Conservation (phyloP, 2,113 vertebrate genomes). For the Cephalopterus ornatus region DNA sequence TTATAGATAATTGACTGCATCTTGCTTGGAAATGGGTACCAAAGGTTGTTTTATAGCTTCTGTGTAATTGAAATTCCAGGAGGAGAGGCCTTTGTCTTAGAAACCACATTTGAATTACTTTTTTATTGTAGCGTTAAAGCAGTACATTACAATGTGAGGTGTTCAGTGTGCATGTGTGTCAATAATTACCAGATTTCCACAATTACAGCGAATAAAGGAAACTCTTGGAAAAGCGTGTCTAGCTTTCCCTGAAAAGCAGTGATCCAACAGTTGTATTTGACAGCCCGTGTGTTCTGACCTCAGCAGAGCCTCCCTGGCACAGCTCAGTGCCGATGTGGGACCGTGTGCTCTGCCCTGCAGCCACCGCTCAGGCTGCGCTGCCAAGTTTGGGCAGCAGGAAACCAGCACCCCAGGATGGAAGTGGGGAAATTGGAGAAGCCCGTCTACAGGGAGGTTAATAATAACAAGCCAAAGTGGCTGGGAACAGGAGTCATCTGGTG, state of each 20-base stretch:
- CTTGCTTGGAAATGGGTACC: slow-evolving; percentile 37
- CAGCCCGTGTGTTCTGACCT: background rate
- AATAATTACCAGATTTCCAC: slow-evolving; percentile 46
- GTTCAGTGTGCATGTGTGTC: slow-evolving; percentile 49
- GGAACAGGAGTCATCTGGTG: background rate
- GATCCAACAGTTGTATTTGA: background rate
- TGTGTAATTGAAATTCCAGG: slow-evolving; percentile 13
- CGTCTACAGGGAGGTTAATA: background rate
- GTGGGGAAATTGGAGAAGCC: background rate
- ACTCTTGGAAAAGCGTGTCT: background rate
- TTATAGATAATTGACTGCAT: slow-evolving; percentile 46
- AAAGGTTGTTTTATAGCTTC: slow-evolving; percentile 26
- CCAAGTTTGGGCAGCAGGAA: background rate
- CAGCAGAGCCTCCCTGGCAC: accelerated
- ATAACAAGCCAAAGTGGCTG: background rate
- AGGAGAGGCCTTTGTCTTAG: slow-evolving; percentile 31
- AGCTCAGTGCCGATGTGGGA: background rate
- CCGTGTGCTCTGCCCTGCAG: background rate
- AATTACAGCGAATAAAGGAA: slow-evolving; percentile 27
- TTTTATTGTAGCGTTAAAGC: background rate
- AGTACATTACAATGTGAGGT: background rate
- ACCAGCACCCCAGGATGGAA: background rate
- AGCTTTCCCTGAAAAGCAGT: background rate
- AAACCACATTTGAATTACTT: slow-evolving; percentile 9
- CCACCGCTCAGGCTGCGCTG: accelerated